These are phyloP conservation scores for Eulithis prunata DNA, from an alignment of 2,888 invertebrate species.

Conservation along the genomic window DNA sequence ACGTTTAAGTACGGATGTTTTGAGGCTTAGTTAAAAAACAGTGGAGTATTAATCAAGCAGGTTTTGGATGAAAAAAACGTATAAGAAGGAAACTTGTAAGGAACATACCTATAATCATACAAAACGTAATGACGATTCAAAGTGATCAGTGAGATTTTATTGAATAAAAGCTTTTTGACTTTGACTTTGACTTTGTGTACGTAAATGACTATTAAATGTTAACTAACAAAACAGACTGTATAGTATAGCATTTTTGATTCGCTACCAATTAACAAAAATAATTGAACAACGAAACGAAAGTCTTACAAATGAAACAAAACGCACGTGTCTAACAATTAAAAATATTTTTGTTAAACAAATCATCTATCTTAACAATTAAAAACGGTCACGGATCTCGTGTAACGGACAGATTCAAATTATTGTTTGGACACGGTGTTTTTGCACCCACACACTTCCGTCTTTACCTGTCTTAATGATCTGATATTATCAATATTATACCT, in stretches of 20 bases:
- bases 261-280: conserved; percentile 32
- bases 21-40: too few species aligned
- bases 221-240: conserved; percentile 19
- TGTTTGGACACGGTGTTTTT: conserved; percentile 82
- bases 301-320: conserved; percentile 59
- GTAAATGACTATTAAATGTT: conserved; percentile 2
- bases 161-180: too few species aligned
- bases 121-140: too few species aligned
- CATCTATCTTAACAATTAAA: conserved; percentile 75
- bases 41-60: too few species aligned
- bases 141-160: too few species aligned
- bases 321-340: conserved; percentile 80
- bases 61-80: too few species aligned
- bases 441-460: conserved; percentile 83
- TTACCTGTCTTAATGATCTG: conserved; percentile 76
- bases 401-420: conserved; percentile 78
- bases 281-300: conserved; percentile 60
- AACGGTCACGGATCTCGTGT: conserved; percentile 67
- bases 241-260: conserved; percentile 26
- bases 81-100: too few species aligned
- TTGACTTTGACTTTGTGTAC: too few species aligned
- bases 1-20: too few species aligned
- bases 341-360: conserved; percentile 71
- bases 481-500: conserved; percentile 67
- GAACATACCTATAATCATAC: too few species aligned